phyloP scores from a whole-genome alignment of 2,113 vertebrate species.

The Gymnocephalus cernua region DNA sequence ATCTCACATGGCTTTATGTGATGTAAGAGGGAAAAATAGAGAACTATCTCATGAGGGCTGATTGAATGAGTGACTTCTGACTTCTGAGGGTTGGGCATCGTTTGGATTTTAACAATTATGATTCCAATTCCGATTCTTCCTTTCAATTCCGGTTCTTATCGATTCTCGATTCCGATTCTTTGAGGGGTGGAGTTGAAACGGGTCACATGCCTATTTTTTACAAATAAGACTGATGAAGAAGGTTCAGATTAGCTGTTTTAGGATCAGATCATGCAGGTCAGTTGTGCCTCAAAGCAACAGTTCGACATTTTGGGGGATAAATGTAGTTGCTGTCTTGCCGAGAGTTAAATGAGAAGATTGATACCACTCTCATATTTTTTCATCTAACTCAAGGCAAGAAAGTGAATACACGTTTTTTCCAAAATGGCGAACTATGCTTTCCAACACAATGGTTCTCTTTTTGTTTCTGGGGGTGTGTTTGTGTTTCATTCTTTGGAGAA shows the following conservation, averaged over 20 bases:
- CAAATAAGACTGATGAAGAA: constrained; percentile 13
- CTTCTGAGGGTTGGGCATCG: too few species aligned
- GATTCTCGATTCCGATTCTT: too few species aligned
- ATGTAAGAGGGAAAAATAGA: constrained; percentile 42
- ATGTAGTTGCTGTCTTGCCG: neutral
- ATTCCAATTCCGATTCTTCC: too few species aligned
- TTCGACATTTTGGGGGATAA: neutral
- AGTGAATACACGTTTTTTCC: neutral
- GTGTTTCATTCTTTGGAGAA: neutral
- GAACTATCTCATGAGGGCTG: constrained; percentile 31
- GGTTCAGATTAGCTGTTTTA: constrained; percentile 15
- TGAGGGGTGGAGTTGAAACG: too few species aligned
- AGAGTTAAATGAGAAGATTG: neutral
- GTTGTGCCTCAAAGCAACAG: neutral
- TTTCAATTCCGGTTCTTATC: too few species aligned
- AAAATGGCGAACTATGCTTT: neutral
- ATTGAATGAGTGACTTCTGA: constrained; percentile 18
- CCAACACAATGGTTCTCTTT: neutral
- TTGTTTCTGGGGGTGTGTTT: neutral
- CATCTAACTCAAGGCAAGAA: neutral
- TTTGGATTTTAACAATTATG: too few species aligned
- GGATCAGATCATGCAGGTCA: constrained; percentile 2
- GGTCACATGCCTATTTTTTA: too few species aligned
- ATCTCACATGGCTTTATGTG: constrained; percentile 64
- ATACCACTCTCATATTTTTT: neutral